These are phyloP conservation scores for Melinaea marsaeus DNA, from an alignment of 2,888 invertebrate species.

Conservation along the genomic window DNA sequence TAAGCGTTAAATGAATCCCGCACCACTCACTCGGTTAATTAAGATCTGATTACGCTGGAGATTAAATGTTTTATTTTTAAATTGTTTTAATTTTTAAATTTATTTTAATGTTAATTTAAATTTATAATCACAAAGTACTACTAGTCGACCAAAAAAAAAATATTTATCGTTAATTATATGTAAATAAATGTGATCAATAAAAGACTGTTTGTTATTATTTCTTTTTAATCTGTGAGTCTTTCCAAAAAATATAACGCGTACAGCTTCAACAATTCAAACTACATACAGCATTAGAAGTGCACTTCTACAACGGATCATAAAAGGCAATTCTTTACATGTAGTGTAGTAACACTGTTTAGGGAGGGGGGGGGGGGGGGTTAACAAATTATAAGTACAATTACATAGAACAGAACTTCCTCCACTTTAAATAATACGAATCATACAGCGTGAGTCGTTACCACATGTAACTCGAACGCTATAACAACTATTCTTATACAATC, in stretches of 20 bases:
- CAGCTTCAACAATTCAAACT: slow-evolving; percentile 63
- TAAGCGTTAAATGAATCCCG: no score
- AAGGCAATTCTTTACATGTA: slow-evolving; percentile 16
- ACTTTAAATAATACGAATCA: no score
- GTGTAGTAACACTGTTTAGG: slow-evolving; percentile 8
- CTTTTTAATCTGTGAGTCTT: slow-evolving; percentile 68
- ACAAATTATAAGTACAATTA: no score
- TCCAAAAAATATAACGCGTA: slow-evolving; percentile 74
- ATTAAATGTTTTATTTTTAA: background rate
- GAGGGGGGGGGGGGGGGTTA: no score
- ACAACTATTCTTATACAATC: background rate
- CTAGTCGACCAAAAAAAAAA: background rate
- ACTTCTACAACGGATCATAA: slow-evolving; percentile 30
- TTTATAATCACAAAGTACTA: slow-evolving; percentile 1
- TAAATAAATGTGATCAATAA: slow-evolving; percentile 35
- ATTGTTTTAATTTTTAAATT: no score
- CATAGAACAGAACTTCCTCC: no score
- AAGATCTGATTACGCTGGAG: slow-evolving; percentile 1
- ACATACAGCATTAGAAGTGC: slow-evolving; percentile 46
- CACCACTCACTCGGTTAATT: no score
- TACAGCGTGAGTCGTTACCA: background rate
- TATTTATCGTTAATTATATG: slow-evolving; percentile 2
- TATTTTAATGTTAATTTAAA: background rate
- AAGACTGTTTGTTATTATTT: slow-evolving; percentile 42
- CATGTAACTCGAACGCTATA: background rate